A percentile compares a stretch with the other conserved stretches of the same genome.
These are phyloP conservation scores for Trichacis sp. DNA, from an alignment of 2,888 invertebrate genomes.

Conservation along the genomic window DNA sequence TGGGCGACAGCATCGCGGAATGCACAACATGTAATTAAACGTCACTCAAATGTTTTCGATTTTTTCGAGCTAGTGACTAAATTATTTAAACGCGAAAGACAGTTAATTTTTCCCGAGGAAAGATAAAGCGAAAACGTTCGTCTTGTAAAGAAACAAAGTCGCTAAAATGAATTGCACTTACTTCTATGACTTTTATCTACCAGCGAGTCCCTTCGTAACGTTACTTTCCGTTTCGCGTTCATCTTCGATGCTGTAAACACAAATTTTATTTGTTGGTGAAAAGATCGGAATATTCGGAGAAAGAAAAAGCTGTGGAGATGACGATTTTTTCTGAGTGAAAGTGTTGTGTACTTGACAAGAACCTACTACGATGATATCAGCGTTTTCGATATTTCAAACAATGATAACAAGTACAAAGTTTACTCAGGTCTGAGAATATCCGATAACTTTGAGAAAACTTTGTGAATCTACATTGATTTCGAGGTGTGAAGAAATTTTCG, in stretches of 20 bases:
- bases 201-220: slow-evolving; percentile 81
- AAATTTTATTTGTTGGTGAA: slow-evolving; percentile 20
- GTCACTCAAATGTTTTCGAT: slow-evolving; percentile 54
- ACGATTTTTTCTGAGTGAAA: no score
- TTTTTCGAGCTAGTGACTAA: slow-evolving; percentile 10
- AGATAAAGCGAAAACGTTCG: background rate
- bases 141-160: background rate
- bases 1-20: slow-evolving; percentile 40
- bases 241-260: slow-evolving; percentile 66
- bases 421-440: no score
- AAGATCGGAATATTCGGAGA: slow-evolving; percentile 9
- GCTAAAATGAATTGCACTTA: slow-evolving; percentile 71
- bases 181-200: slow-evolving; percentile 86
- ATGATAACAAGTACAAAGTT: no score
- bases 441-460: no score
- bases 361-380: no score
- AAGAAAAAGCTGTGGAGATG: no score
- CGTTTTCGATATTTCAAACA: no score
- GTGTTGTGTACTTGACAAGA: no score
- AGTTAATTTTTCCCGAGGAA: no score
- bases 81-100: no score
- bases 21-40: slow-evolving; percentile 60
- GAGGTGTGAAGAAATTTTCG: no score
- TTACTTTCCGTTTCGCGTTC: slow-evolving; percentile 79
- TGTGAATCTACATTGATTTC: no score